phyloP scores from a whole-genome alignment of 2,797 vertebrate species.

The Peromyscus aztecus region DNA sequence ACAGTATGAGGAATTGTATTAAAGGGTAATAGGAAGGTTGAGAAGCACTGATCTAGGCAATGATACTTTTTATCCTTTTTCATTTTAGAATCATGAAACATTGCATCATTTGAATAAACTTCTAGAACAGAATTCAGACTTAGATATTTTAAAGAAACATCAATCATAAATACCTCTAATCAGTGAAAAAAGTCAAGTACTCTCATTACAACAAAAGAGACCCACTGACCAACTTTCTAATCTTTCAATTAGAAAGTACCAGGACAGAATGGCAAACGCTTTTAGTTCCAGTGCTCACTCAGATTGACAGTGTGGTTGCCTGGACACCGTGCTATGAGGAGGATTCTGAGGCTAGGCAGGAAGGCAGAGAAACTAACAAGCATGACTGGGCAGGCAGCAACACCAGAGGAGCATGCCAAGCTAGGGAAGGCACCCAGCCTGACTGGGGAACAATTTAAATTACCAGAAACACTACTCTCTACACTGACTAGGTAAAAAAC shows the following conservation, averaged over 20 bases:
- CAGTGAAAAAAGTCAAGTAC: background rate
- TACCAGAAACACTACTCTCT: background rate
- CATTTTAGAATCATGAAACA: conserved; percentile 47
- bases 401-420: background rate
- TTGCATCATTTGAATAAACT: background rate
- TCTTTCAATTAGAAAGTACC: background rate
- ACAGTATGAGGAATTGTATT: background rate
- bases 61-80: background rate
- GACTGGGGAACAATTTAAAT: background rate
- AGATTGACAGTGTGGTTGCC: background rate
- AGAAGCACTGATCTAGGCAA: background rate
- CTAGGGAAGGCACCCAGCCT: background rate
- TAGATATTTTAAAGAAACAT: background rate
- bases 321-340: rapidly evolving
- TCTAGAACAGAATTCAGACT: background rate
- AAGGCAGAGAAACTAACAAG: background rate
- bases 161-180: background rate
- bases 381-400: background rate
- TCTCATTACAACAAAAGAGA: background rate
- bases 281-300: background rate
- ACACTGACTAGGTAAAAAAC: background rate
- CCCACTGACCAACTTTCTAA: background rate
- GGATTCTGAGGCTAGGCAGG: background rate
- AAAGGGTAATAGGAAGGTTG: background rate
- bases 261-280: background rate